These are phyloP conservation scores for Drosophila elegans DNA, from an alignment of 1,140 invertebrate genomes.

Conservation along the genomic window DNA sequence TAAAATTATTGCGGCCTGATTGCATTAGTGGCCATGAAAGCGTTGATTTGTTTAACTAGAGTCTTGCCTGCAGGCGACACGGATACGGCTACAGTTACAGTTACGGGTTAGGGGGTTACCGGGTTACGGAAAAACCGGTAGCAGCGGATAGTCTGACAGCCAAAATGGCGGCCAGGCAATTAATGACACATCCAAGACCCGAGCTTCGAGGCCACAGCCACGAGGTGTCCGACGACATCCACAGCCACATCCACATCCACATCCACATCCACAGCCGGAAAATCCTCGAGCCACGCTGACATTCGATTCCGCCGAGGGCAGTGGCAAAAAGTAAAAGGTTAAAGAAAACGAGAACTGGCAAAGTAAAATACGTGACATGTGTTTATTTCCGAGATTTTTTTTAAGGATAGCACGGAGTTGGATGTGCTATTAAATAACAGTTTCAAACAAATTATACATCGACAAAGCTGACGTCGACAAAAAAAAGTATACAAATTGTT, in stretches of 20 bases:
- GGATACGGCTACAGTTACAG: conserved; percentile 38
- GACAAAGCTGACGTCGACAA: not conserved
- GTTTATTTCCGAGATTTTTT: conserved; percentile 5
- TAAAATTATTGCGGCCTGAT: conserved; percentile 79
- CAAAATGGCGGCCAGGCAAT: conserved; percentile 70
- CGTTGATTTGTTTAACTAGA: conserved; percentile 74
- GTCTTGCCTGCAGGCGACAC: conserved; percentile 31
- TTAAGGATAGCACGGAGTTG: not conserved
- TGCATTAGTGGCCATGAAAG: conserved; percentile 77
- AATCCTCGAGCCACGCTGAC: conserved; percentile 28
- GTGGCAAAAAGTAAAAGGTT: conserved; percentile 19
- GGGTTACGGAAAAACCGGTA: conserved; percentile 3
- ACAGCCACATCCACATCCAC: conserved; percentile 16
- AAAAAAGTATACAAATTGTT: too few relatives aligned
- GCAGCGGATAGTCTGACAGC: conserved; percentile 27
- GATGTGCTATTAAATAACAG: not conserved
- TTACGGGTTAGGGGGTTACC: not conserved
- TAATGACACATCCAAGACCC: conserved; percentile 55
- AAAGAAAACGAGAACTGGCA: not conserved
- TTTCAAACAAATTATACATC: not conserved
- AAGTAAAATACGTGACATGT: conserved; percentile 27
- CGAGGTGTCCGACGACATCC: conserved; percentile 24
- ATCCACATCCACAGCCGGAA: conserved; percentile 20
- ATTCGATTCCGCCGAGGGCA: conserved; percentile 21
- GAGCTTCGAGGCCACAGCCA: conserved; percentile 34